Conservation (phyloP, 2,888 invertebrate genomes). For the Pimpla rufipes region DNA sequence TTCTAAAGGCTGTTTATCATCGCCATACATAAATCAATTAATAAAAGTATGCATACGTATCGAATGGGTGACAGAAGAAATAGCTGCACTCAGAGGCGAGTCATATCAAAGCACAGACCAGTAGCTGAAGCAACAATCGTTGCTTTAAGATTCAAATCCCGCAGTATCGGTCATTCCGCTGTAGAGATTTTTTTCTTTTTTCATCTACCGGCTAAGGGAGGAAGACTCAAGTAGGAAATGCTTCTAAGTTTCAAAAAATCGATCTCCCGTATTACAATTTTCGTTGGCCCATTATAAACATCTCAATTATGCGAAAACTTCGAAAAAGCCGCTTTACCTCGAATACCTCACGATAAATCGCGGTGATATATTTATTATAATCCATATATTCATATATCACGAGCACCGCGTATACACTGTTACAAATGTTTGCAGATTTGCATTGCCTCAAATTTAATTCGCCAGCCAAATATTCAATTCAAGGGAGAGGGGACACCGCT, state of each 20-base stretch:
- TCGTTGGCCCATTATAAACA: not conserved
- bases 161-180: not conserved
- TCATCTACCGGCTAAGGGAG: not conserved
- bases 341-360: not conserved
- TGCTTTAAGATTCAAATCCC: not conserved
- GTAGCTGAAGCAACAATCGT: not conserved
- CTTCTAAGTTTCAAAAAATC: too few species aligned
- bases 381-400: slow-evolving; percentile 4
- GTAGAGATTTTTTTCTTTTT: not conserved
- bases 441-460: too few species aligned
- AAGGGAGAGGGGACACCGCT: too few species aligned
- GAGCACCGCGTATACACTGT: too few species aligned
- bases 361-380: not conserved
- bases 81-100: not conserved
- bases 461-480: too few species aligned
- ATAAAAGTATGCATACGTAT: not conserved
- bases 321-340: not conserved
- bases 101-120: too few species aligned
- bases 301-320: not conserved
- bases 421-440: too few species aligned
- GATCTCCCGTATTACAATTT: not conserved
- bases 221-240: not conserved
- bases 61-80: not conserved
- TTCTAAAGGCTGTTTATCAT: not conserved
- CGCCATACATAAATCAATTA: not conserved